A percentile compares a stretch with the other conserved stretches of the same genome.
Conservation (phyloP, 92 coral and sea anemone genomes). For the Parazoanthus swiftii region DNA sequence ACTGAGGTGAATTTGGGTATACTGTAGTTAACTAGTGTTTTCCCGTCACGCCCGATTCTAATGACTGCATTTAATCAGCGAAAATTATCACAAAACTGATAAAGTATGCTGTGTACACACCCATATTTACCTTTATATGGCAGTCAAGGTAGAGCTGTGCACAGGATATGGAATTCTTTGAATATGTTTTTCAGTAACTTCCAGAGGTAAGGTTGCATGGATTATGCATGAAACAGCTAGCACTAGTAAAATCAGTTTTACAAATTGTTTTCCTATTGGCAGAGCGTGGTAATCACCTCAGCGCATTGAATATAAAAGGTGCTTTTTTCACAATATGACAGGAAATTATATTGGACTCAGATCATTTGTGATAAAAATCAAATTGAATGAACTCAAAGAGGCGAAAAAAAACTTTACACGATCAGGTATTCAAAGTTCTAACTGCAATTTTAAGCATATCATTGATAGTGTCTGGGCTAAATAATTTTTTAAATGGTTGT, state of each 20-base stretch:
- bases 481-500: not conserved
- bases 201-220: not conserved
- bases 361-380: constrained; percentile 6
- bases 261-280: constrained; percentile 8
- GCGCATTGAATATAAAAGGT: constrained; percentile 8
- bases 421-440: not conserved
- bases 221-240: not conserved
- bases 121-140: not conserved
- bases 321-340: constrained; percentile 26
- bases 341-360: constrained; percentile 32
- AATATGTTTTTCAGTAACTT: not conserved
- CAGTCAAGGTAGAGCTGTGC: not conserved
- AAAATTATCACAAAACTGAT: not conserved
- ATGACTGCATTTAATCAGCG: not conserved
- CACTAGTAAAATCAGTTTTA: not conserved
- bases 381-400: not conserved
- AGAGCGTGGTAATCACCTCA: constrained; percentile 8
- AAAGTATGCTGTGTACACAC: not conserved
- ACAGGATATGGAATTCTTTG: not conserved
- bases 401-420: not conserved
- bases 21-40: not conserved
- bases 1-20: not conserved
- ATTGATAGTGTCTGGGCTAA: not conserved
- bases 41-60: not conserved
- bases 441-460: not conserved